Evolutionary conservation across 2,888 invertebrate species (phyloP).

Genomic region (Nymphalis polychloros): DNA sequence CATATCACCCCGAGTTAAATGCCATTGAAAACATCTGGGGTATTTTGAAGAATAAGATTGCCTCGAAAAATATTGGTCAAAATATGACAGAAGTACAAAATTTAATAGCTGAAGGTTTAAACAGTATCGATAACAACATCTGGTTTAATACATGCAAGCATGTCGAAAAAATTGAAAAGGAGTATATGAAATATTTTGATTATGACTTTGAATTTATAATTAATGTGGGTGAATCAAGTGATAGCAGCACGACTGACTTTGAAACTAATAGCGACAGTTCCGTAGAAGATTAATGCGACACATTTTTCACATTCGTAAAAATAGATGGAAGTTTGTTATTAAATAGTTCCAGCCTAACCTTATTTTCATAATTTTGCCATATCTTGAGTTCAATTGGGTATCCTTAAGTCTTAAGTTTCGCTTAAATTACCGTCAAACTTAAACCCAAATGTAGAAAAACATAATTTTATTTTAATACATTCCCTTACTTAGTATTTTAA

Average conservation of each 20-base stretch:
- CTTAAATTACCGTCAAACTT: conserved; percentile 3
- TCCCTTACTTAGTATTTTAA: conserved; percentile 6
- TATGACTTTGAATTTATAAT: conserved; percentile 17
- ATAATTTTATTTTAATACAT: conserved; percentile 6
- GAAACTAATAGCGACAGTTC: background rate
- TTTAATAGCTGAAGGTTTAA: conserved; percentile 12
- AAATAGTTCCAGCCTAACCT: no score
- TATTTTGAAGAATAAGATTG: conserved; percentile 35
- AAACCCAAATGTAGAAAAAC: conserved; percentile 4
- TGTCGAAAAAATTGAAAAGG: conserved; percentile 28
- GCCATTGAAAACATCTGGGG: conserved; percentile 39
- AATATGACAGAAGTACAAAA: conserved; percentile 31
- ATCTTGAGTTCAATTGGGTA: no score
- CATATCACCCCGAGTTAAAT: conserved; percentile 38
- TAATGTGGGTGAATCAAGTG: conserved; percentile 14
- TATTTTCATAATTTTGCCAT: no score
- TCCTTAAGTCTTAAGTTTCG: conserved; percentile 1
- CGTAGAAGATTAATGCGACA: conserved; percentile 1
- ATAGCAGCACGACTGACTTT: background rate
- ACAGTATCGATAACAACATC: conserved; percentile 2
- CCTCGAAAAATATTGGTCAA: conserved; percentile 29
- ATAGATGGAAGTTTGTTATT: background rate
- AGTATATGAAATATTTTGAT: conserved; percentile 15
- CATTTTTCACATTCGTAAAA: conserved; percentile 1
- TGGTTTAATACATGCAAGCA: conserved; percentile 30